Evolutionary conservation across 2,888 invertebrate species (phyloP), one percentile per base, ranked within the genome.

Genomic region (Melinaea marsaeus): DNA sequence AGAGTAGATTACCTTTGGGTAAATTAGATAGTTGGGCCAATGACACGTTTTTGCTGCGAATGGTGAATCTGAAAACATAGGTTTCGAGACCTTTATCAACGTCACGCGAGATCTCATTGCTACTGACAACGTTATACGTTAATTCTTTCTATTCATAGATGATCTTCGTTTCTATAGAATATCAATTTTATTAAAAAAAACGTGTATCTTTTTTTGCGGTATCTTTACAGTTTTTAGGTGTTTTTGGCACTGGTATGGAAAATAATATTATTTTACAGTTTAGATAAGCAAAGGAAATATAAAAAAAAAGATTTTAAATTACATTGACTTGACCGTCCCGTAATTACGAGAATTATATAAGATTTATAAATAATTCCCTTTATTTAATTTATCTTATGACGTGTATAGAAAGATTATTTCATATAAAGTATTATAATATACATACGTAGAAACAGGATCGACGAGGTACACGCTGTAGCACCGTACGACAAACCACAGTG

Each of bases 401-500:
- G 3, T 9, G 9, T 42, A 42, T 11, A 42, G 9, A 9, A 42
- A 3, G 9, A 4, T 37, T 37, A 37, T 6, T 37, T 37, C 4
- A 37, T 7, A 37, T 37, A 37, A 37, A 37, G 7, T 7, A 4
- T 37, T 37, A 37, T 37, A 37, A 42, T 42, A 61, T 67, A 69
- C 64, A 63, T 42, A 7, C 69, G 69, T 69, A 62, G 68, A 64
- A 64, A 62, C 58, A 46, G 57, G 61, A 65, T 65, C 66, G 68
- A 69, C 67, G 66, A 64, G 68, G 63, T 68, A 69, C 64, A 63
- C 61, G 57, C 64, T 69, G 74, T 75, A 74, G 73, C 70, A 37
- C 55, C 71, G 74, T 76, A 75, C 74, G 9, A 42, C 72, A 66
- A 71, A 57, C 83, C 81, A 82, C 81, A 81, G 78, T 84, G 81